Percentiles rank a stretch among this genome's conserved stretches.
These are phyloP conservation scores for Taeniopygia guttata DNA, from an alignment of 2,797 vertebrate species.

Conservation along the genomic window DNA sequence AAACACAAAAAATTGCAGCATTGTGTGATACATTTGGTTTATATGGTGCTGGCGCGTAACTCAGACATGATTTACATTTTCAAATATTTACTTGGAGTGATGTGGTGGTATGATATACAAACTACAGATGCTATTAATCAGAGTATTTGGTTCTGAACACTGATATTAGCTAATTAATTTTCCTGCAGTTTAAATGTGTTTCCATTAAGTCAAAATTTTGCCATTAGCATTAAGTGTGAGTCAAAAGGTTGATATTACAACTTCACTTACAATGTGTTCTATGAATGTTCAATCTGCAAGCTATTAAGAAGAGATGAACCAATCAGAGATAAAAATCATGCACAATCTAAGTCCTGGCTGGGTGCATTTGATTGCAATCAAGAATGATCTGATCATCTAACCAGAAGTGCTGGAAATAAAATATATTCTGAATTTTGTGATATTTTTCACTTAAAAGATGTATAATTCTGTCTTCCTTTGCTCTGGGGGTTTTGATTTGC, in stretches of 20 bases:
- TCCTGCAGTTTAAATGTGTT: not conserved
- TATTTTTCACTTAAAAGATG: not conserved
- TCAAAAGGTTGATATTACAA: constrained; percentile 17
- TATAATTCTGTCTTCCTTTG: not conserved
- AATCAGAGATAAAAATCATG: constrained; percentile 35
- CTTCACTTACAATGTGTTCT: not conserved
- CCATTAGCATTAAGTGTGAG: not conserved
- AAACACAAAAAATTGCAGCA: not conserved
- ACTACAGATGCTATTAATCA: not conserved
- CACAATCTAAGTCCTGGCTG: not conserved
- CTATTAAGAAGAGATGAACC: constrained; percentile 20
- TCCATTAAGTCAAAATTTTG: not conserved
- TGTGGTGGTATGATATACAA: not conserved
- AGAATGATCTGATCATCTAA: constrained; percentile 27
- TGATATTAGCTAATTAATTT: not conserved
- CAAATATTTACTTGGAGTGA: constrained; percentile 14
- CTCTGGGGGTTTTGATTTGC: not conserved
- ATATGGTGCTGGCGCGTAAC: not conserved
- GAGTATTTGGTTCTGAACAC: not conserved
- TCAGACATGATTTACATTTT: not conserved
- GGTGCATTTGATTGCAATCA: constrained; percentile 60
- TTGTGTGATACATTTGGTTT: not conserved
- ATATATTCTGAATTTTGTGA: not conserved
- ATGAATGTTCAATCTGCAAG: constrained; percentile 30
- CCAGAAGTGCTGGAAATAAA: not conserved